Conservation (phyloP, 2,888 invertebrate genomes). For the Rhorus exstirpatorius region DNA sequence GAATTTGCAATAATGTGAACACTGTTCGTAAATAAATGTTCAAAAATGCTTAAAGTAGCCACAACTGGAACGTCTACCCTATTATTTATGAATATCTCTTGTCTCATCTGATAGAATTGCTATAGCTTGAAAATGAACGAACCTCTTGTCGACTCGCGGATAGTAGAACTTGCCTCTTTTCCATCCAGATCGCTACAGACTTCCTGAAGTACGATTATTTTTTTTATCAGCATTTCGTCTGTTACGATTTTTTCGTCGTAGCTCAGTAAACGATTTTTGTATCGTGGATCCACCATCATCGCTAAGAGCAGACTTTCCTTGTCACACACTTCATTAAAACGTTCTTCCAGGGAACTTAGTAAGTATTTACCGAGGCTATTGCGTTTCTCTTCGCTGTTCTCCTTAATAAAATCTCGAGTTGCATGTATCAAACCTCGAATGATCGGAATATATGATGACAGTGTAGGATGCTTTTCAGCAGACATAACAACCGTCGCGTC, state of each 20-base stretch:
- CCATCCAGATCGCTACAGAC: background rate
- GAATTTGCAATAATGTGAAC: too few species aligned
- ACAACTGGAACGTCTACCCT: too few species aligned
- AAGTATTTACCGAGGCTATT: slow-evolving; percentile 10
- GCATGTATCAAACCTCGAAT: slow-evolving; percentile 18
- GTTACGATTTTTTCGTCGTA: background rate
- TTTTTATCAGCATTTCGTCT: background rate
- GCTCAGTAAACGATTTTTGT: slow-evolving; percentile 5
- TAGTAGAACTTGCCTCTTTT: background rate
- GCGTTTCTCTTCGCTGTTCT: slow-evolving; percentile 14
- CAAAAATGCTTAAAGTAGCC: too few species aligned
- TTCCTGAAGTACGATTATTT: too few species aligned
- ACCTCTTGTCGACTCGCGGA: slow-evolving; percentile 2
- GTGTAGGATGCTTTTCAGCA: slow-evolving; percentile 12
- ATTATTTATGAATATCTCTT: background rate
- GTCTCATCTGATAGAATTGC: background rate
- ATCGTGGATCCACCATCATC: slow-evolving; percentile 9
- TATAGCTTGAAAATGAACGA: background rate
- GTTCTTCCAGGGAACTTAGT: slow-evolving; percentile 9
- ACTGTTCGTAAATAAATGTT: too few species aligned
- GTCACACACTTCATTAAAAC: background rate
- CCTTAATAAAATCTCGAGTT: slow-evolving; percentile 8
- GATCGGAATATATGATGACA: slow-evolving; percentile 17
- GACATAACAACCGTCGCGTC: slow-evolving; percentile 18
- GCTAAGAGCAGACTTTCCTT: slow-evolving; percentile 4